Percentiles rank a stretch among this genome's conserved stretches.
Evolutionary conservation across 1,140 invertebrate species (phyloP).

Genomic region (Bombus confusus): DNA sequence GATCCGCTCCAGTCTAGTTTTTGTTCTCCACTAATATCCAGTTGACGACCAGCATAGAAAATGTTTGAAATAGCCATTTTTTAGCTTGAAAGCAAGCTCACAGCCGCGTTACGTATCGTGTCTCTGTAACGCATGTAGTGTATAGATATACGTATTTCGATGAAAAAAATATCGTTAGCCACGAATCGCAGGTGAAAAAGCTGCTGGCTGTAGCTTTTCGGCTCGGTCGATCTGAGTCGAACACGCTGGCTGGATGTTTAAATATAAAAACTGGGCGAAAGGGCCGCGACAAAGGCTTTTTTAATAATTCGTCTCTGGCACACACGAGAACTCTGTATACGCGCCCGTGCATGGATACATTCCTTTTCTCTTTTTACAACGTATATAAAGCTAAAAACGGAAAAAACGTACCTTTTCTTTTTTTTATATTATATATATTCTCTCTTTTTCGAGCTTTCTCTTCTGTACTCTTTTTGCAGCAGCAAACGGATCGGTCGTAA

Average conservation of each 20-base stretch:
- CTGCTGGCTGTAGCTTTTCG: background rate
- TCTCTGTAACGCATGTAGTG: background rate
- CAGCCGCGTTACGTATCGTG: background rate
- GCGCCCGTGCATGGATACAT: too few species aligned
- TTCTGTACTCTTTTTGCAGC: background rate
- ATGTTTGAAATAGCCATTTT: background rate
- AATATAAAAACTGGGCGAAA: conserved; percentile 15
- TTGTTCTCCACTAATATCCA: background rate
- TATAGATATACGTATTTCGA: conserved; percentile 2
- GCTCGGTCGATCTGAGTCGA: background rate
- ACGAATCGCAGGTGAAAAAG: background rate
- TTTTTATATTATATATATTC: background rate
- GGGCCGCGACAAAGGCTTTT: conserved; percentile 21
- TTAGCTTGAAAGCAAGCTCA: background rate
- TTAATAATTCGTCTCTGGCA: conserved; percentile 27
- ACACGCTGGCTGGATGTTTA: background rate
- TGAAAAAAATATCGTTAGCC: conserved; percentile 14
- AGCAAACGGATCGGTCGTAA: background rate
- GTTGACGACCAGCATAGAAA: background rate
- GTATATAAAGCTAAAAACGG: too few species aligned
- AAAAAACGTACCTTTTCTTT: too few species aligned
- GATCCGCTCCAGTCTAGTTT: background rate
- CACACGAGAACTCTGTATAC: background rate
- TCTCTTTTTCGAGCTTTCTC: too few species aligned
- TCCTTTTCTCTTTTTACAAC: too few species aligned